Evolutionary conservation across 2,113 vertebrate species (phyloP), one percentile per base, ranked within the genome.

Genomic region (Falco punctatus): DNA sequence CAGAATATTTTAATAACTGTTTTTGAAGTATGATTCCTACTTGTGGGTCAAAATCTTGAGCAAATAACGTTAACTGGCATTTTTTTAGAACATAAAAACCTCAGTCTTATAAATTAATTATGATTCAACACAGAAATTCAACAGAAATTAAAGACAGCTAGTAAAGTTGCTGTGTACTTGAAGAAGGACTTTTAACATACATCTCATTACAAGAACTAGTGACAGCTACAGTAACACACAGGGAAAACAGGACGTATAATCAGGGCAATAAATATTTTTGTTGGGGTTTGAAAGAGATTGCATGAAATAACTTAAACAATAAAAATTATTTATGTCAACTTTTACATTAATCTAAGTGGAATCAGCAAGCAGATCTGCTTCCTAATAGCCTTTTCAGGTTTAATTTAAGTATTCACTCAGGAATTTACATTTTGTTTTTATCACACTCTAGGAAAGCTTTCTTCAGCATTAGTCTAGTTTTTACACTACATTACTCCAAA

Each of bases 391-490:
- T 85, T 92, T 90, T 65, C 38, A 66, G 70, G 40, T 88, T 86
- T 67, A 30, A 64, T 61, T 84, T 67, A 90, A 88, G 19, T 59
- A 86, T 81, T 94, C 85, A 86, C 58, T 78, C 21, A 49, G 72
- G 69, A 88, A 86, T 94, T 94, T 81, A 32, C 5, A n/a, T 92
- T 80, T 88, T 90, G n/a, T 27, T 86, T 93, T 90, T 83, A 70
- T 74, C 38, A 77, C 21, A 58, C 16, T 64, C 24, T 27, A 70
- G 38, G 51, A 88, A 66, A 92, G 46, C 20, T 74, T 77, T 83
- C 71, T 90, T 88, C 15, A 54, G 51, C n/a, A 51, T 71, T 92
- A 93, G 48, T 83, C 55, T 88, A 52, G 5, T 48, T 90, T 96
- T 94, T 71, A 86, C 13, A 78, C 46, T 38, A 38, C 62, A 88